Conservation (phyloP, 2,888 invertebrate genomes). For the Epinotia bilunana region DNA sequence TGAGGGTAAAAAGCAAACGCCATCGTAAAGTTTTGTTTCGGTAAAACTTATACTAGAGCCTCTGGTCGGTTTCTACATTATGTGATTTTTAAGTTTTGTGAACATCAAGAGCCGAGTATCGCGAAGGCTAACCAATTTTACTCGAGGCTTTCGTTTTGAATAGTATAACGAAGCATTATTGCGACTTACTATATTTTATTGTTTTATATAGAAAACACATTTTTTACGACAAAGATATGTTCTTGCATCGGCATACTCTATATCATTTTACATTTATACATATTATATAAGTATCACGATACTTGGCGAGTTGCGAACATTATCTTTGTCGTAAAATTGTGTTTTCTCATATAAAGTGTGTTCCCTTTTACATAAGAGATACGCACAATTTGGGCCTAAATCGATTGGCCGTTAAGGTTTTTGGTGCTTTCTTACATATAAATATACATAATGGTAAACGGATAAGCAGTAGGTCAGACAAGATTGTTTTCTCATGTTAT, state of each 20-base stretch:
- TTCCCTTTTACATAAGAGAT: not conserved
- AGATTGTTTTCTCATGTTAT: not conserved
- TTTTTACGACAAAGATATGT: too few relatives aligned
- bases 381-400: not conserved
- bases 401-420: not conserved
- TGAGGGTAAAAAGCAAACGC: too few relatives aligned
- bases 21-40: too few relatives aligned
- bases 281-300: too few relatives aligned
- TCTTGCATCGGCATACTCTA: too few relatives aligned
- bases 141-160: not conserved
- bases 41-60: too few relatives aligned
- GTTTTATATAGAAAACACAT: too few relatives aligned
- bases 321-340: not conserved
- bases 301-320: too few relatives aligned
- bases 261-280: too few relatives aligned
- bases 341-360: not conserved
- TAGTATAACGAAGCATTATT: slow-evolving; percentile 9
- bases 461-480: too few relatives aligned
- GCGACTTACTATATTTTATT: too few relatives aligned
- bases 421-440: not conserved
- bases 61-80: not conserved
- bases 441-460: too few relatives aligned
- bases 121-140: not conserved
- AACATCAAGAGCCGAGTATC: not conserved
- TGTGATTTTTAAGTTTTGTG: not conserved